Conservation (phyloP, 2,888 invertebrate genomes). For the Drosophila mimica region DNA sequence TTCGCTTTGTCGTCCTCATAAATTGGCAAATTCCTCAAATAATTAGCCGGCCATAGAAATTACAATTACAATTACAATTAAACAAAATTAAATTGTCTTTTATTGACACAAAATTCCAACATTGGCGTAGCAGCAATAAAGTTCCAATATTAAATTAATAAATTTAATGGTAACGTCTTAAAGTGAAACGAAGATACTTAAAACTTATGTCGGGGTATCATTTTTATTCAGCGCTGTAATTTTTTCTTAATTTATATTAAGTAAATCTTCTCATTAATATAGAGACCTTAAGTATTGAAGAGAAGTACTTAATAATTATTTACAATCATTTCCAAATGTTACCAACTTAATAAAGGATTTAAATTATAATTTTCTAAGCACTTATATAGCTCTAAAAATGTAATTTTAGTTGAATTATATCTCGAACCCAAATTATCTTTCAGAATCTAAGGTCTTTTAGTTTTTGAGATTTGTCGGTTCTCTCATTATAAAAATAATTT, state of each 20-base stretch:
- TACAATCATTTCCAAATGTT: not conserved
- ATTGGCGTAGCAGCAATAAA: not conserved
- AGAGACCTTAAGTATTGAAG: not conserved
- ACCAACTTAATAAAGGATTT: not conserved
- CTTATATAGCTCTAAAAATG: no score
- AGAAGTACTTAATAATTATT: not conserved
- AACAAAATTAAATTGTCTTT: conserved; percentile 26
- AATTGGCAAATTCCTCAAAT: conserved; percentile 46
- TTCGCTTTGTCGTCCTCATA: conserved; percentile 7
- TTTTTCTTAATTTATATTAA: not conserved
- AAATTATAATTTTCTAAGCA: not conserved
- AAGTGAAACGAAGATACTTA: not conserved
- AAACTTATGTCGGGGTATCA: not conserved
- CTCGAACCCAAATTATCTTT: not conserved
- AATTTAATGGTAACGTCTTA: not conserved
- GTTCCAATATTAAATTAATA: not conserved
- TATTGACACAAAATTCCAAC: conserved; percentile 28
- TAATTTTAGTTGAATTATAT: not conserved
- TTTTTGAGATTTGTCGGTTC: not conserved
- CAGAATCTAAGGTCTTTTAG: not conserved
- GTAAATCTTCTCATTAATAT: not conserved
- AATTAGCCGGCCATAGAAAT: conserved; percentile 39
- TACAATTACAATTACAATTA: conserved; percentile 42
- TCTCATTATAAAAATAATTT: not conserved
- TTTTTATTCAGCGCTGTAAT: no score